These are phyloP conservation scores for Prinia subflava DNA, from an alignment of 2,113 vertebrate species.

Conservation along the genomic window DNA sequence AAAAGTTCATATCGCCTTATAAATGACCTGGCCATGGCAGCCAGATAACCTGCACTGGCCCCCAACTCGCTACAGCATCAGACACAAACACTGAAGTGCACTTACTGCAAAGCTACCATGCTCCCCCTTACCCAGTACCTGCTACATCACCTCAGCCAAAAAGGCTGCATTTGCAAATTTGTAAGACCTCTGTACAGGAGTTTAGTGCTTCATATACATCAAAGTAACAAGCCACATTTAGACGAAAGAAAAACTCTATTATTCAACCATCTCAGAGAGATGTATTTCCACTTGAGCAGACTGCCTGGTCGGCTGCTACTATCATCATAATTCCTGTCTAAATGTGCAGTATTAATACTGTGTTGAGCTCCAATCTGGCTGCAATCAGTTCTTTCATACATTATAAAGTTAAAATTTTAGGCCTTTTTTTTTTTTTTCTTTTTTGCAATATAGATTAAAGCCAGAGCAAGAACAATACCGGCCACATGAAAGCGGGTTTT, in stretches of 20 bases:
- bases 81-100: not conserved
- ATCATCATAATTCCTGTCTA: not conserved
- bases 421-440: not conserved
- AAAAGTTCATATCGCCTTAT: not conserved
- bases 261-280: not conserved
- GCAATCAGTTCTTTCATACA: not conserved
- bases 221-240: not conserved
- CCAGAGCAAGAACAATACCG: not conserved
- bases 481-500: not conserved
- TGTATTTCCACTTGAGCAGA: not conserved
- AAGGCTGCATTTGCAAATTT: not conserved
- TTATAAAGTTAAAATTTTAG: not conserved
- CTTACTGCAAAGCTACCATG: not conserved
- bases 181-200: accelerated
- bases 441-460: not conserved
- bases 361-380: not conserved
- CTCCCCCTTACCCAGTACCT: not conserved
- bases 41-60: not conserved
- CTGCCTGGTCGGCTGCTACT: not conserved
- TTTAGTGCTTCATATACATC: not conserved
- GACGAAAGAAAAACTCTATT: not conserved
- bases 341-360: not conserved
- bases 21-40: not conserved
- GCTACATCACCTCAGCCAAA: not conserved
- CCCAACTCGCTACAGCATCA: not conserved